Evolutionary conservation across 2,797 vertebrate species (phyloP).

Genomic region (Hippoglossus hippoglossus): DNA sequence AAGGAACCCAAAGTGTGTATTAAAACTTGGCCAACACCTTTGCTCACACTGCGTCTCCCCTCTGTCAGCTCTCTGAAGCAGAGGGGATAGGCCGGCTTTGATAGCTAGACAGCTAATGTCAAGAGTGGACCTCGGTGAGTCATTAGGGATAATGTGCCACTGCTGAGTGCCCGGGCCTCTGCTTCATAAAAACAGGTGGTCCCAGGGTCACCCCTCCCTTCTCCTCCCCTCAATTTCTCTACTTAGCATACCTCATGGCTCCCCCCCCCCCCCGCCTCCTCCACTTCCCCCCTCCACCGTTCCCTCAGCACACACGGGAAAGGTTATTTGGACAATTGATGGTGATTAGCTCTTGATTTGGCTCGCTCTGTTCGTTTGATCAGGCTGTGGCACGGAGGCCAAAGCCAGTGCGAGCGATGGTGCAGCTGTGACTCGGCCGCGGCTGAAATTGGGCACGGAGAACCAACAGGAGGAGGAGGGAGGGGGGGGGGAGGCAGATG

Average conservation of each 20-base stretch:
- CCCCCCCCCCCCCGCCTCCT: conserved; percentile 20
- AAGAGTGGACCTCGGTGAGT: conserved; percentile 69
- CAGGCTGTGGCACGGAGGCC: conserved; percentile 46
- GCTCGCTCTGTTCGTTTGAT: conserved; percentile 70
- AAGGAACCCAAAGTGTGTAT: no score
- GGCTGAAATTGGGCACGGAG: conserved; percentile 59
- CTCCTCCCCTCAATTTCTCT: conserved; percentile 35
- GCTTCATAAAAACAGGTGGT: conserved; percentile 76
- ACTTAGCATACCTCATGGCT: conserved; percentile 59
- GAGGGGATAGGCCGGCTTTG: conserved; percentile 52
- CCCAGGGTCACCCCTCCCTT: conserved; percentile 65
- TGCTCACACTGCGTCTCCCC: conserved; percentile 40
- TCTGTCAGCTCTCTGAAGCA: conserved; percentile 55
- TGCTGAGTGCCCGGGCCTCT: conserved; percentile 55
- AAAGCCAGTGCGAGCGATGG: conserved; percentile 40
- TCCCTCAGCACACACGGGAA: conserved; percentile 68
- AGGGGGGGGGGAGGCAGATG: conserved; percentile 9
- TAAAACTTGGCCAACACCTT: not conserved
- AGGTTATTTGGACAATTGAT: conserved; percentile 81
- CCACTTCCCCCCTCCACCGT: conserved; percentile 20
- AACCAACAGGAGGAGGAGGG: conserved; percentile 45
- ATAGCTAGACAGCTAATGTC: conserved; percentile 70
- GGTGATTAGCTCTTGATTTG: conserved; percentile 81
- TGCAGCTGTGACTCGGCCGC: conserved; percentile 58
- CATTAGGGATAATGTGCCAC: conserved; percentile 74